Conservation (phyloP, 2,797 vertebrate species). For the Artibeus jamaicensis region DNA sequence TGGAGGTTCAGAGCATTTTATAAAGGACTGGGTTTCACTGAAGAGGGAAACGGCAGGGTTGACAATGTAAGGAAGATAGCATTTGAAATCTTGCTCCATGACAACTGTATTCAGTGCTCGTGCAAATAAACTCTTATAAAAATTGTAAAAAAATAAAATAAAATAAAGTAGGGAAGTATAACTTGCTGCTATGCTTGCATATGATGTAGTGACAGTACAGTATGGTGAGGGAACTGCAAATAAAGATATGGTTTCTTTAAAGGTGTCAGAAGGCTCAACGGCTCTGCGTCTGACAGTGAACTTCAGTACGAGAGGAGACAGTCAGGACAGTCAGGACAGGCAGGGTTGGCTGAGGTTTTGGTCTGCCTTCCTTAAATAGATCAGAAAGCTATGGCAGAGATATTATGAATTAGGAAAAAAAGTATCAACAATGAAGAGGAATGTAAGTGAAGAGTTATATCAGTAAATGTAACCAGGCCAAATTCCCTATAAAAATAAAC, state of each 20-base stretch:
- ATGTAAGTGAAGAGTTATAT: not conserved
- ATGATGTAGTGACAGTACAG: not conserved
- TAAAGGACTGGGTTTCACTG: not conserved
- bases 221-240: not conserved
- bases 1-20: not conserved
- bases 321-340: not conserved
- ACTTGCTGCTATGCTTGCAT: not conserved
- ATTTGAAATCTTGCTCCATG: not conserved
- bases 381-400: not conserved
- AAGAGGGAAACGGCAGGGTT: not conserved
- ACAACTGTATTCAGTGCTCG: not conserved
- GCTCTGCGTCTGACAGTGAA: not conserved
- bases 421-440: not conserved
- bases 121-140: not conserved
- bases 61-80: not conserved
- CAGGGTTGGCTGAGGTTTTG: not conserved
- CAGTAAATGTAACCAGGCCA: not conserved
- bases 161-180: not conserved
- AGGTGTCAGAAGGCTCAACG: not conserved
- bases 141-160: not conserved
- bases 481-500: not conserved
- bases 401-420: not conserved
- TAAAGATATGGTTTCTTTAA: not conserved
- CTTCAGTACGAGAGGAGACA: not conserved
- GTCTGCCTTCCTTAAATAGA: not conserved